Percentiles rank a stretch among this genome's conserved stretches.
These are phyloP conservation scores for Agapetus fuscipes DNA, from an alignment of 2,888 invertebrate species.

Conservation along the genomic window DNA sequence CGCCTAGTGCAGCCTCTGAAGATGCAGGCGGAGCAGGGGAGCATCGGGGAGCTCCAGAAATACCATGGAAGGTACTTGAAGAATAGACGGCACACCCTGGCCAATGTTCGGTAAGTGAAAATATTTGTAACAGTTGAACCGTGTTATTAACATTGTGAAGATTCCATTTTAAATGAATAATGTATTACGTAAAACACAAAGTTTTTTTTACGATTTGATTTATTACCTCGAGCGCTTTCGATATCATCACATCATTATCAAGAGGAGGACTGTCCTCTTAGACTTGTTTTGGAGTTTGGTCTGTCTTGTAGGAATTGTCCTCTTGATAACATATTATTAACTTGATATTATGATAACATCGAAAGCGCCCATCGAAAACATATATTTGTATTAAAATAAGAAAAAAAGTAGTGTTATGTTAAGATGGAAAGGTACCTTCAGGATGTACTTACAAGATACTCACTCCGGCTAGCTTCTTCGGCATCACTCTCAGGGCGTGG, in stretches of 20 bases:
- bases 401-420: too few relatives aligned
- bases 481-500: too few relatives aligned
- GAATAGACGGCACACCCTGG: slow-evolving; percentile 80
- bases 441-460: too few relatives aligned
- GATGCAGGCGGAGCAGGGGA: slow-evolving; percentile 90
- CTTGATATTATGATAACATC: too few relatives aligned
- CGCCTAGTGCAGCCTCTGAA: slow-evolving; percentile 44
- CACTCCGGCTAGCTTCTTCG: too few relatives aligned
- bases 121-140: background rate
- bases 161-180: background rate
- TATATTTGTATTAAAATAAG: too few relatives aligned
- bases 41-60: slow-evolving; percentile 81
- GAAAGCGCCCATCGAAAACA: too few relatives aligned
- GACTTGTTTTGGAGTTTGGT: background rate
- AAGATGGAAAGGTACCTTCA: too few relatives aligned
- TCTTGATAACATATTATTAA: too few relatives aligned
- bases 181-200: background rate
- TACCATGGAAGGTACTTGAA: slow-evolving; percentile 80
- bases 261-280: background rate
- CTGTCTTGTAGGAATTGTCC: too few relatives aligned
- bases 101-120: slow-evolving; percentile 86
- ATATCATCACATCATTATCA: too few relatives aligned
- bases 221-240: too few relatives aligned
- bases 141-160: background rate
- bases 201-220: background rate